Percentiles rank a stretch among this genome's conserved stretches.
Evolutionary conservation across 2,797 vertebrate genomes (phyloP).

Genomic region (Gila robusta): DNA sequence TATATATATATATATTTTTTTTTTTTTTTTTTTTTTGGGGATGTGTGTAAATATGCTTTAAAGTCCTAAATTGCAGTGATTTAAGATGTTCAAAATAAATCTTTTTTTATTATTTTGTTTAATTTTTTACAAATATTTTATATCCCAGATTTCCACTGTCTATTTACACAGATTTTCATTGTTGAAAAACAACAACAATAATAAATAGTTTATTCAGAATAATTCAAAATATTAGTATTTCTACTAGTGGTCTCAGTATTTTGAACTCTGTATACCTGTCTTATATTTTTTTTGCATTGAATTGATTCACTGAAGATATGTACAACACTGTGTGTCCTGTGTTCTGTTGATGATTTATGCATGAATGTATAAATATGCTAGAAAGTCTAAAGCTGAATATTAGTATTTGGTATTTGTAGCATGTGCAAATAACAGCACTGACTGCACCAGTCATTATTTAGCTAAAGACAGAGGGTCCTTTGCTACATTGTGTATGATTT

Average conservation of each 20-base stretch:
- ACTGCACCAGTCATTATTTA: background rate
- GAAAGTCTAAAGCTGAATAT: background rate
- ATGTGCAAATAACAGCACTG: background rate
- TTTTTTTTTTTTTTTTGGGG: too few species aligned
- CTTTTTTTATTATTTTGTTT: background rate
- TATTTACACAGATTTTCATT: background rate
- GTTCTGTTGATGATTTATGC: constrained; percentile 10
- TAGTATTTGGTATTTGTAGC: background rate
- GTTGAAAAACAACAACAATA: background rate
- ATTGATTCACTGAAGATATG: background rate
- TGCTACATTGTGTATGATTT: background rate
- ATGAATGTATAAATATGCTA: constrained; percentile 8
- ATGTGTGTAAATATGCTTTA: background rate
- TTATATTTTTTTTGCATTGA: background rate
- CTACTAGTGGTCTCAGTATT: background rate
- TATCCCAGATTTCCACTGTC: background rate
- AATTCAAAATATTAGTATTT: background rate
- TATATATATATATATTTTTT: background rate
- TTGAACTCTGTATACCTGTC: background rate
- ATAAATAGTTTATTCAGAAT: background rate
- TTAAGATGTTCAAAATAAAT: background rate
- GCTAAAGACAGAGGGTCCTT: background rate
- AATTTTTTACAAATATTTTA: background rate
- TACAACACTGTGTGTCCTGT: background rate
- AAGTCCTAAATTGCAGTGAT: background rate